These are phyloP conservation scores for Pentamera pediparva DNA, from an alignment of 53 echinoderm and acorn worm species.

Conservation along the genomic window DNA sequence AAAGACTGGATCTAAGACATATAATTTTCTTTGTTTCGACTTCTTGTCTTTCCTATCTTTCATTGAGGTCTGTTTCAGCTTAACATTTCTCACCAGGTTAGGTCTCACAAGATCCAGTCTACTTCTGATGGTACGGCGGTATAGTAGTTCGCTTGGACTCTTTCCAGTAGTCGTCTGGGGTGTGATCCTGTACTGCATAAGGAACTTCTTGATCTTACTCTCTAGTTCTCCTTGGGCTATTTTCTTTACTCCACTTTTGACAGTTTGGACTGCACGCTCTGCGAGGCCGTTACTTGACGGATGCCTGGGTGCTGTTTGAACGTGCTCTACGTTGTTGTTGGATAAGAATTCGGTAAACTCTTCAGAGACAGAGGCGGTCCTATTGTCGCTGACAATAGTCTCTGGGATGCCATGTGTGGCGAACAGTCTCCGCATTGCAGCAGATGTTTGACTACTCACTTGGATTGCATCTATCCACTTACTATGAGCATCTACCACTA, in stretches of 20 bases:
- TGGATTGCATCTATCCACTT: conserved; percentile 28
- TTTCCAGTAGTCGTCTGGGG: conserved; percentile 38
- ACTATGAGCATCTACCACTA: conserved; percentile 30
- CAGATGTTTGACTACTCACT: conserved; percentile 3
- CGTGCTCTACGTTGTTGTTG: conserved; percentile 16
- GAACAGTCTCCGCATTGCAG: conserved; percentile 29
- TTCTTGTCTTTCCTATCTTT: background rate
- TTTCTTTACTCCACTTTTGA: conserved; percentile 38
- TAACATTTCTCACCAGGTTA: conserved; percentile 7
- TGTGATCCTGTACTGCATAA: conserved; percentile 34
- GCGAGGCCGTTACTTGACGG: conserved; percentile 42
- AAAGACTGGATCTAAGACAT: background rate
- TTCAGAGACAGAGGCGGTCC: conserved; percentile 27
- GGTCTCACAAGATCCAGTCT: conserved; percentile 31
- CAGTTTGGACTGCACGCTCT: conserved; percentile 40
- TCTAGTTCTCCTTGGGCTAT: conserved; percentile 18
- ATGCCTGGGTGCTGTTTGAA: conserved; percentile 40
- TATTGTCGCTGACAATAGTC: conserved; percentile 24
- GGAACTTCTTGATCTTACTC: conserved; percentile 31
- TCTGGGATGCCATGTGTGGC: conserved; percentile 3
- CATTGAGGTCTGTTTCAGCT: background rate
- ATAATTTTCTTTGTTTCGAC: background rate
- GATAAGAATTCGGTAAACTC: conserved; percentile 4
- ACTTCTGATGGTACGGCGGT: conserved; percentile 33
- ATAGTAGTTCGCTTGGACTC: conserved; percentile 46